Evolutionary conservation across 2,797 vertebrate genomes (phyloP), one percentile per base, ranked within the genome.

Genomic region (Danio albolineatus): DNA sequence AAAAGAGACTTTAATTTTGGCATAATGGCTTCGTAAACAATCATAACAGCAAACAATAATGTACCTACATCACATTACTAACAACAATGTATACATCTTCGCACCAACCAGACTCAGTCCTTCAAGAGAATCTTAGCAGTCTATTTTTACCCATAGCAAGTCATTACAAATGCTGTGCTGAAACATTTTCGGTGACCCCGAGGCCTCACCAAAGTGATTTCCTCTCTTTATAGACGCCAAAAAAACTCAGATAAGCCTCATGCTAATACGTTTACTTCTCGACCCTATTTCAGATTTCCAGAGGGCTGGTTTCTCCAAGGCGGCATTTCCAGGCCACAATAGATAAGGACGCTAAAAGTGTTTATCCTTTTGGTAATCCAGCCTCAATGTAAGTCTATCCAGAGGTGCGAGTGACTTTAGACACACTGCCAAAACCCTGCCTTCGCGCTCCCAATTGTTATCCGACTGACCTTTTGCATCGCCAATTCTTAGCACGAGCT

Each of bases 301-400:
- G 56, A 78, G 76, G 61, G 38, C 43, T 62, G 67, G 43, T 82
- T 82, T 62, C 56, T 67, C 64, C 57, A 76, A 69, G 57, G 28
- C 41, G 14, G 7, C 44, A 57, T 57, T 74, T 83, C 69, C 74
- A 60, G 66, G 59, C 65, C 54, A 51, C 38, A 59, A 67, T 60
- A 84, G 79, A 83, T 80, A 83, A 78, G 71, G 76, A 44, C 21
- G 56, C 77, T 76, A 76, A 85, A 28, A 43, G 66, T 80, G 75
- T 85, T 82, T 85, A 65, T 75, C 36, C 48, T 80, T 73, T 65
- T 64, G 44, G 69, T 85, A 79, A 85, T 79, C 67, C 69, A 36
- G 73, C 43, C 67, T 73, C 71, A 60, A 41, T 73, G 64, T 78
- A 81, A 85, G 81, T 76, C 80, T 69, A 48, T 69, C 69, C 72